A percentile compares a stretch with the other conserved stretches of the same genome.
These are phyloP conservation scores for Pelagia noctiluca DNA, from an alignment of 30 jellyfish, hydroid and myxozoan species.

Conservation along the genomic window DNA sequence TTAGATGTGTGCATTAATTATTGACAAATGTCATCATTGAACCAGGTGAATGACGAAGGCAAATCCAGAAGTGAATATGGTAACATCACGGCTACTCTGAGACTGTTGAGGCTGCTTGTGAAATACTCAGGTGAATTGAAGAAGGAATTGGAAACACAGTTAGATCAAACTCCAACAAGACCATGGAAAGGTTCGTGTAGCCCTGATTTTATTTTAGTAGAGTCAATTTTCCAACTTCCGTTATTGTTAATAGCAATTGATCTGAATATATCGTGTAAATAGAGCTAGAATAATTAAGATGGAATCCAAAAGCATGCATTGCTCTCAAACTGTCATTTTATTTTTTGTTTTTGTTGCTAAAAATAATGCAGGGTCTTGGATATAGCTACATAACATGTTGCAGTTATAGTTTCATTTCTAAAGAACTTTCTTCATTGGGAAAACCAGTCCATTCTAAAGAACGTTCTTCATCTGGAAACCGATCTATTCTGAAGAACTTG, in stretches of 20 bases:
- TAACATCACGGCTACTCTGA: conserved; percentile 94
- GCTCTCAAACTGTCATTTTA: neutral
- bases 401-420: no score
- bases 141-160: conserved; percentile 79
- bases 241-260: no score
- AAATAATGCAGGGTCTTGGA: no score
- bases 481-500: no score
- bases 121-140: conserved; percentile 95
- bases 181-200: conserved; percentile 95
- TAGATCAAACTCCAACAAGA: conserved; percentile 96
- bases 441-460: no score
- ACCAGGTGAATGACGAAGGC: conserved; percentile 27
- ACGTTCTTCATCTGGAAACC: no score
- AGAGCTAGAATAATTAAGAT: neutral
- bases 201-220: neutral
- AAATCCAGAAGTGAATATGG: conserved; percentile 76
- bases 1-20: no score
- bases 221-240: neutral
- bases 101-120: conserved; percentile 90
- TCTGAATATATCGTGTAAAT: no score
- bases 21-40: no score
- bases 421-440: no score
- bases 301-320: no score
- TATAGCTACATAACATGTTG: no score
- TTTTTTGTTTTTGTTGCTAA: neutral